phyloP scores from a whole-genome alignment of 2,888 invertebrate genomes.

The Acleris laterana region DNA sequence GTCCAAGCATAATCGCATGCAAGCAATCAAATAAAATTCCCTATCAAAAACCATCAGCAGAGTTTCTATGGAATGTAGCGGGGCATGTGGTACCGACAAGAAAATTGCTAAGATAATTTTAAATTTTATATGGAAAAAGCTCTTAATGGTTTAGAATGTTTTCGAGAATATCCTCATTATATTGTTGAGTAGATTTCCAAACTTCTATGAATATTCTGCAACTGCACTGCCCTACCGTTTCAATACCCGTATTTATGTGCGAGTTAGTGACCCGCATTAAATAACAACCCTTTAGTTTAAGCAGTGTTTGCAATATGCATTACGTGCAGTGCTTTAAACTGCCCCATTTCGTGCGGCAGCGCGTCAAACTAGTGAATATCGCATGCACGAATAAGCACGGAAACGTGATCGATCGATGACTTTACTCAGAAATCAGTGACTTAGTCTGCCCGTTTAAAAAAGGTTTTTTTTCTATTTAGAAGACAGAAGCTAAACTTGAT shows the following conservation, averaged over 20 bases:
- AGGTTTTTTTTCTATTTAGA: neutral
- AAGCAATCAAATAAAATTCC: too few species aligned
- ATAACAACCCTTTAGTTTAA: neutral
- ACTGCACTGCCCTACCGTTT: neutral
- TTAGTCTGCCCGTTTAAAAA: constrained; percentile 20
- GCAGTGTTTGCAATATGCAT: neutral
- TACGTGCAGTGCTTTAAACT: constrained; percentile 17
- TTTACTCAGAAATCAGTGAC: constrained; percentile 18
- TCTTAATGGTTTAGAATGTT: too few species aligned
- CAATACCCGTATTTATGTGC: neutral
- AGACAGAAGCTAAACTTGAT: too few species aligned
- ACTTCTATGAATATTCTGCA: neutral
- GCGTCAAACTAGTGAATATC: constrained; percentile 52
- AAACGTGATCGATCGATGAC: constrained; percentile 28
- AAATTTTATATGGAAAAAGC: too few species aligned
- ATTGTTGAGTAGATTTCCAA: too few species aligned
- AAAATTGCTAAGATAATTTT: too few species aligned
- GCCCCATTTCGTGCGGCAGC: constrained; percentile 62
- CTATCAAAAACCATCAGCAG: too few species aligned
- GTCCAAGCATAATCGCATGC: too few species aligned
- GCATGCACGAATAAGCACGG: constrained; percentile 21
- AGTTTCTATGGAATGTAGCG: too few species aligned
- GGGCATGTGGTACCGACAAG: too few species aligned
- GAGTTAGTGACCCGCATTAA: neutral
- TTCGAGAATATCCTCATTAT: too few species aligned